Evolutionary conservation across 2,797 vertebrate species (phyloP), one percentile per base, ranked within the genome.

Genomic region (Rhinogobio ventralis): DNA sequence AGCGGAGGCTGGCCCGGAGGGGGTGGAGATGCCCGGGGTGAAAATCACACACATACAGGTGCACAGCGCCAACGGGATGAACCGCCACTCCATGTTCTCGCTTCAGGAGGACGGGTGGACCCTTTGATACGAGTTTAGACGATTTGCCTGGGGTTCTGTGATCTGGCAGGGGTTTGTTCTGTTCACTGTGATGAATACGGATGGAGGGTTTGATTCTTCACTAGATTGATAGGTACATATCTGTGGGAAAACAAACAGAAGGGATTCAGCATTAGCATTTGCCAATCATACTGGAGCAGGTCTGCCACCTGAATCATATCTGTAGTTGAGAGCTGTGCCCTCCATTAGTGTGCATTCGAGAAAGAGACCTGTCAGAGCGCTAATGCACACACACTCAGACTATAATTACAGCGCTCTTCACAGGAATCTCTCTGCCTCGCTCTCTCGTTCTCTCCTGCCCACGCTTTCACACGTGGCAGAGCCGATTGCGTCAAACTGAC

Each of bases 1-100:
- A 91, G 93, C 94, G 39, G 95, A 91, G 92, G 97, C 95, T 25
- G 95, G 95, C 64, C 95, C 95, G 0, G 95, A 95, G 28, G 95
- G 95, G 5, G 91, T 96, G 82, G 94, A 94, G 85, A 92, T 93
- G 71, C 96, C 94, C 93, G 94, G 94, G 92, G 94, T 89, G 55
- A 96, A 93, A 88, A 95, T 94, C 82, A 96, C 91, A 74, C 93
- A 92, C 68, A 96, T 93, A 79, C 95, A 88, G 5, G 94, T 80
- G 91, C 93, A 93, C 92, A 93, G 85, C 5, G 79, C 55, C 20
- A 85, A 49, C 6, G 68, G 88, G 64, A 92, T 55, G 45, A 90
- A 87, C 91, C 91, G 89, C 92, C 90, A 78, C 91, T 93, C 93
- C 95, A 95, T 95, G 79, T 89, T 91, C 90, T 92, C 86, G 74